Conservation (phyloP, 2,888 invertebrate genomes). For the Colostygia pectinataria region DNA sequence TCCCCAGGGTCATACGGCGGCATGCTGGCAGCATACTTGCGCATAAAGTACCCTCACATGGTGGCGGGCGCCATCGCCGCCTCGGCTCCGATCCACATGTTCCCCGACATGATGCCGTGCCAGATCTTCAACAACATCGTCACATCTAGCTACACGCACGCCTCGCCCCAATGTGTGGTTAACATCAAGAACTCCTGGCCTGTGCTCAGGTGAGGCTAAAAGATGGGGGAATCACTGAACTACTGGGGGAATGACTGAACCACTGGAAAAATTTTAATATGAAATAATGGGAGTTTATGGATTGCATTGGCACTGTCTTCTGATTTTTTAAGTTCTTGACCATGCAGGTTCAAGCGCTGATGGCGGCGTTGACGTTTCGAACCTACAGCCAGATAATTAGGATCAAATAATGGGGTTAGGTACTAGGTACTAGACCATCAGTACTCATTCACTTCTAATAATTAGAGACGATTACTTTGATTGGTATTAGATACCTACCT, state of each 20-base stretch:
- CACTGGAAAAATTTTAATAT: no score
- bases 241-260: no score
- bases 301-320: no score
- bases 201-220: slow-evolving; percentile 83
- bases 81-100: slow-evolving; percentile 96
- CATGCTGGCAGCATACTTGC: slow-evolving; percentile 97
- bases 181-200: slow-evolving; percentile 92
- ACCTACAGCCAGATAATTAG: no score
- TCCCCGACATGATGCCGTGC: slow-evolving; percentile 90
- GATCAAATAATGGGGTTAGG: no score
- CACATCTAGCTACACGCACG: slow-evolving; percentile 87
- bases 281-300: no score
- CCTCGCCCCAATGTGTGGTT: slow-evolving; percentile 83
- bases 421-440: no score
- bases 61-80: slow-evolving; percentile 95
- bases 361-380: no score
- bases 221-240: no score
- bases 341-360: no score
- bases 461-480: no score
- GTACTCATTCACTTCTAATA: background rate
- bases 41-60: slow-evolving; percentile 97
- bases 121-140: slow-evolving; percentile 89
- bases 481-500: background rate
- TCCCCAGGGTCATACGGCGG: slow-evolving; percentile 96
- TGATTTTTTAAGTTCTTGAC: no score